Evolutionary conservation across 1,140 invertebrate genomes (phyloP).

Genomic region (Tetragonula clypearis): DNA sequence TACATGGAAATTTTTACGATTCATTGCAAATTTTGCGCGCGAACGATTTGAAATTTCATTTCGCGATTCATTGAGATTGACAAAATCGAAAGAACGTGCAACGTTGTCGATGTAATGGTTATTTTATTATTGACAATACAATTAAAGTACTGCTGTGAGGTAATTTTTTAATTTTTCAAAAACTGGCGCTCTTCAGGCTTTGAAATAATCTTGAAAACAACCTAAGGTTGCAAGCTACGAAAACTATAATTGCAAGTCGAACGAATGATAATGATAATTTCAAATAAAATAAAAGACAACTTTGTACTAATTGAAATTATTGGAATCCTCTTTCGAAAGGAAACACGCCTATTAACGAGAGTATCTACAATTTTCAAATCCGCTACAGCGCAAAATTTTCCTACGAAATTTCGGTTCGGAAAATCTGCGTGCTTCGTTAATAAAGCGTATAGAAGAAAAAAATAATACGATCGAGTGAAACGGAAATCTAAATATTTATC

Average conservation of each 20-base stretch:
- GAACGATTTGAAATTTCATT: background rate
- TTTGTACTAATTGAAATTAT: background rate
- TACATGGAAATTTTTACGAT: background rate
- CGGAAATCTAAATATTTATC: background rate
- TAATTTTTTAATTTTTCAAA: too few relatives aligned
- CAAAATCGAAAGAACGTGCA: too few relatives aligned
- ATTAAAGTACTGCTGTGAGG: too few relatives aligned
- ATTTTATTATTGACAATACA: too few relatives aligned
- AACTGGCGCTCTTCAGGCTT: too few relatives aligned
- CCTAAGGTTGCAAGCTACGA: background rate
- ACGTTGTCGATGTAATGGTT: too few relatives aligned
- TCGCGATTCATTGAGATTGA: too few relatives aligned
- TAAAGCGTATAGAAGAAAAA: background rate
- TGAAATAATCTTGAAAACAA: background rate
- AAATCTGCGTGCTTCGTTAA: background rate
- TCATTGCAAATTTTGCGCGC: background rate
- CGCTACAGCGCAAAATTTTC: background rate
- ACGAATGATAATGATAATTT: background rate
- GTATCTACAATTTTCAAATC: background rate
- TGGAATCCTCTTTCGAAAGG: background rate
- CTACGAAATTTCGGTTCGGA: background rate
- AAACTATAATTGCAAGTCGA: too few relatives aligned
- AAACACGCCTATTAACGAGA: background rate
- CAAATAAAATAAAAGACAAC: background rate
- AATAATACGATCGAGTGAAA: background rate